Percentiles rank a stretch among this genome's conserved stretches.
Conservation (phyloP, 2,888 invertebrate species). For the Xestobium rufovillosum region DNA sequence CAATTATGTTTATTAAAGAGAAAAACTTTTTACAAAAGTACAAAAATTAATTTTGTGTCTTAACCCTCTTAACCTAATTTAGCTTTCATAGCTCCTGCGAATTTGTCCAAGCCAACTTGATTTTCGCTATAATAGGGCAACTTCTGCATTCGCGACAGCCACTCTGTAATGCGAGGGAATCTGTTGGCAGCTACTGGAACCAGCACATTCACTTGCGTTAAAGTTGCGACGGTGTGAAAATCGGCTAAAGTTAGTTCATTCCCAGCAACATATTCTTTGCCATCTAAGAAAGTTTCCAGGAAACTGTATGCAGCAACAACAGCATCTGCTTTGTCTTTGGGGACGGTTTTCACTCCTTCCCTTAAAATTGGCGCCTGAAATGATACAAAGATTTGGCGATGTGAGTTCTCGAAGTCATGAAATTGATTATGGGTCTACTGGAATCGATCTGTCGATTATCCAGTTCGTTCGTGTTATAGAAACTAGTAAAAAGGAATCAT, state of each 20-base stretch:
- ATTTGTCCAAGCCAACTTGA: slow-evolving; percentile 25
- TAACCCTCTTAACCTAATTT: slow-evolving; percentile 20
- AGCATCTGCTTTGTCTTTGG: slow-evolving; percentile 30
- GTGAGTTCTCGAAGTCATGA: too few species aligned
- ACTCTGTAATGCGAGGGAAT: slow-evolving; percentile 35
- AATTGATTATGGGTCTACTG: too few species aligned
- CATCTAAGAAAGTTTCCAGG: slow-evolving; percentile 38
- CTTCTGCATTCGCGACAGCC: slow-evolving; percentile 26
- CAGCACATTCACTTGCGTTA: slow-evolving; percentile 42
- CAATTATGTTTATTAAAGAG: too few species aligned
- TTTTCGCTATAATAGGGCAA: slow-evolving; percentile 29
- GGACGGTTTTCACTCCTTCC: slow-evolving; percentile 34
- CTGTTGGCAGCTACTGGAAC: slow-evolving; percentile 39
- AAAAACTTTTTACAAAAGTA: too few species aligned
- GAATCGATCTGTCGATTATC: too few species aligned
- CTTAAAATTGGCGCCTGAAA: slow-evolving; percentile 29
- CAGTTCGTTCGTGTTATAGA: too few species aligned
- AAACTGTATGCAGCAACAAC: slow-evolving; percentile 39
- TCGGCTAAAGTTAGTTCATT: slow-evolving; percentile 40
- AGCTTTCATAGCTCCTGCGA: slow-evolving; percentile 24
- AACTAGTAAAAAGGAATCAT: too few species aligned
- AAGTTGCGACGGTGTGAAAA: slow-evolving; percentile 41
- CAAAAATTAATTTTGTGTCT: too few species aligned
- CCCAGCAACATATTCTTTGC: slow-evolving; percentile 38
- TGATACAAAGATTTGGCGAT: too few species aligned